Conservation (phyloP, 1,140 invertebrate species). For the Drosophila arawakana region DNA sequence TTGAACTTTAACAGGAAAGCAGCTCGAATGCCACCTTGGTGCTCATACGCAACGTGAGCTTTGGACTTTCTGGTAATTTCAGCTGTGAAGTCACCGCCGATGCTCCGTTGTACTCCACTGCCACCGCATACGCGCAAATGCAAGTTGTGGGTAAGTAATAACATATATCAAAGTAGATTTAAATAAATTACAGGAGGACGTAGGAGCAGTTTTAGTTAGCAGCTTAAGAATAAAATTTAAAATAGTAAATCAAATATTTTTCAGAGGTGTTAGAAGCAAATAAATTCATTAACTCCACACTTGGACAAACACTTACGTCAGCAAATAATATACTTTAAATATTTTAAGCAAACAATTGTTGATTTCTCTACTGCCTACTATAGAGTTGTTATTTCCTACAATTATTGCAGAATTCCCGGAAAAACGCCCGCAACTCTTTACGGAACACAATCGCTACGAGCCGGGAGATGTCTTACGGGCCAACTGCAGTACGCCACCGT, state of each 20-base stretch:
- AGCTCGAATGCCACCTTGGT: constrained; percentile 91
- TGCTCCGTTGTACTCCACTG: constrained; percentile 90
- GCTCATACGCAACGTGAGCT: constrained; percentile 89
- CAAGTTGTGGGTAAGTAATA: constrained; percentile 90
- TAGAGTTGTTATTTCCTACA: no score
- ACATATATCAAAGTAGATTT: background rate
- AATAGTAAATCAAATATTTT: no score
- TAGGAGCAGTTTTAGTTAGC: no score
- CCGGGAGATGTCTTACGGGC: constrained; percentile 90
- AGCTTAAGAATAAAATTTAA: no score
- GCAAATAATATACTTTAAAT: no score
- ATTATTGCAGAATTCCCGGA: constrained; percentile 85
- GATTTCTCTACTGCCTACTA: no score
- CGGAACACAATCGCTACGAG: constrained; percentile 89
- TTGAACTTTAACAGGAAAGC: constrained; percentile 85
- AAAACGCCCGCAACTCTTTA: constrained; percentile 86
- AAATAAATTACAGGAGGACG: background rate
- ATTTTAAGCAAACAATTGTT: no score
- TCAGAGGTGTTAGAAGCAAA: no score
- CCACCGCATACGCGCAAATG: constrained; percentile 87
- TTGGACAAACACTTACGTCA: no score
- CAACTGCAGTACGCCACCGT: constrained; percentile 90
- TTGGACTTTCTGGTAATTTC: constrained; percentile 91
- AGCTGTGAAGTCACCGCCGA: constrained; percentile 94
- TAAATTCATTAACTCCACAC: no score